These are phyloP conservation scores for Karalla daura DNA, from an alignment of 2,797 vertebrate species.

Conservation along the genomic window DNA sequence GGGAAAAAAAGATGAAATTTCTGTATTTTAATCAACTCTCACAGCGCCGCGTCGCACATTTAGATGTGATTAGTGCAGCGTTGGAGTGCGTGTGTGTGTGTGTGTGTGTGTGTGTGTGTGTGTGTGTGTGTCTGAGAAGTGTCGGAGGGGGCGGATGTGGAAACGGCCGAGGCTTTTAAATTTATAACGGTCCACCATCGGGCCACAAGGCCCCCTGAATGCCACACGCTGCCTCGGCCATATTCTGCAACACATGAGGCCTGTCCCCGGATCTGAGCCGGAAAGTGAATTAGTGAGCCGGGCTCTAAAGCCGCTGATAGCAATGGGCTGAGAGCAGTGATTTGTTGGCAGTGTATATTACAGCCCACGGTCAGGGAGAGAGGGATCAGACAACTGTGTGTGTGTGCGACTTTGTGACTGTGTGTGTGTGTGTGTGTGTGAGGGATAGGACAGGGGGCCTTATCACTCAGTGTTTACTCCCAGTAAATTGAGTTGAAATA, in stretches of 20 bases:
- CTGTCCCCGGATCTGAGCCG: conserved; percentile 86
- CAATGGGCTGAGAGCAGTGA: conserved; percentile 77
- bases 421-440: conserved; percentile 39
- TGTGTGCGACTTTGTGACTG: conserved; percentile 34
- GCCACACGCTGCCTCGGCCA: conserved; percentile 76
- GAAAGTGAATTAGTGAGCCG: conserved; percentile 84
- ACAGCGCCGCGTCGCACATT: conserved; percentile 49
- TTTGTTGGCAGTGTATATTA: conserved; percentile 84
- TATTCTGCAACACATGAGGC: conserved; percentile 87
- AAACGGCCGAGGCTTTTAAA: conserved; percentile 60
- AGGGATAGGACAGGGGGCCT: conserved; percentile 74
- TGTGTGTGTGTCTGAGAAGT: no score
- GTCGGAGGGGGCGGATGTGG: conserved; percentile 56
- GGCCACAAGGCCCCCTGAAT: conserved; percentile 77
- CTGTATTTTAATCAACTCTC: conserved; percentile 56
- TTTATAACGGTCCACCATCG: conserved; percentile 74
- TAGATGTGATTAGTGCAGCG: conserved; percentile 52
- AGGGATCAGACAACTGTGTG: conserved; percentile 52
- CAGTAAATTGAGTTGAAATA: conserved; percentile 89
- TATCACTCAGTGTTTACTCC: conserved; percentile 88
- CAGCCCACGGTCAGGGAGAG: conserved; percentile 76
- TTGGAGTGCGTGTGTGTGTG: no score
- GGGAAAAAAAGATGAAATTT: conserved; percentile 51
- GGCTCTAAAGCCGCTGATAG: conserved; percentile 77
- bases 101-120: no score